Evolutionary conservation across 2,113 vertebrate species (phyloP), one percentile per base, ranked within the genome.

Genomic region (Saccopteryx bilineata): DNA sequence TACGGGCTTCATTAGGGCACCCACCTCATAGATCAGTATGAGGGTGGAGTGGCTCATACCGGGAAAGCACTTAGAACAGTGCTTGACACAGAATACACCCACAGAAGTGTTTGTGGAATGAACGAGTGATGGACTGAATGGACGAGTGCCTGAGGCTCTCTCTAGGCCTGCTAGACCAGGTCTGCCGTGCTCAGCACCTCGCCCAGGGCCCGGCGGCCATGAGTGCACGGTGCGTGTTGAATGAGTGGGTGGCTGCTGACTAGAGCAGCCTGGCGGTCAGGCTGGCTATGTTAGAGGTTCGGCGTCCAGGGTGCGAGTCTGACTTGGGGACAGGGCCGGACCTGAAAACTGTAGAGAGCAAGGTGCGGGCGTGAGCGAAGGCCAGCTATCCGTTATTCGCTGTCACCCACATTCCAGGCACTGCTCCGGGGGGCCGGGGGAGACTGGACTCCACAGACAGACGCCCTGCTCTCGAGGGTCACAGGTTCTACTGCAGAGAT

Each of bases 391-490:
- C 9, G 50, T 65, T 54, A 5, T 78, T 58, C 33, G 33, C 46
- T 31, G 26, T 61, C 33, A 76, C 31, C 68, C 75, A 60, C 1
- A 8, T 10, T 60, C 39, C 65, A 48, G 48, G 31, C 26, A 28
- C 33, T 33, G 19, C 19, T 91, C 26, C 5, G 0, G 56, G 8
- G 75, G 5, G 2, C 0, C 3, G 21, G 17, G n/a, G 9, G 3
- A 15, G 21, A 48, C 60, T 31, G n/a, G 13, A 19, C 39, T 0
- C 24, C 75, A n/a, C 5, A 5, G 61, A 13, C 65, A 9, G 5
- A 50, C 4, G 9, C 19, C 24, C 54, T 56, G 14, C 46, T 54
- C n/a, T n/a, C 26, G 1, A 15, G 21, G 8, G 60, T 28, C 50
- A 65, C 61, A 9, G 19, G 24, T 33, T 54, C 79, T 23, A 2